Percentiles rank a stretch among this genome's conserved stretches.
phyloP scores from a whole-genome alignment of 1,140 invertebrate species.

The Lucilia sericata region DNA sequence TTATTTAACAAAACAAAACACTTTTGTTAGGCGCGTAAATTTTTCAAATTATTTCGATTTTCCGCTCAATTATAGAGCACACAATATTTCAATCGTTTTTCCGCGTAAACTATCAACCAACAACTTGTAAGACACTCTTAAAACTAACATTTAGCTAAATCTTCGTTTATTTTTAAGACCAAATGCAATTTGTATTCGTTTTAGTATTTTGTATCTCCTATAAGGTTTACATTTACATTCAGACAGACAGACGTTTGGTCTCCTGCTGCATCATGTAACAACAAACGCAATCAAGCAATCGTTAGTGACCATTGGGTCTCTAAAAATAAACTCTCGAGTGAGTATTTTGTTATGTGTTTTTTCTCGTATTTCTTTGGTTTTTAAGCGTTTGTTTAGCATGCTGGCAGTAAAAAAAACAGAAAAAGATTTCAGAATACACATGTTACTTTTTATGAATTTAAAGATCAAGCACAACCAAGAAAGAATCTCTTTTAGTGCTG shows the following conservation, averaged over 20 bases:
- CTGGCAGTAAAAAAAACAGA: neutral
- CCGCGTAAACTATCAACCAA: neutral
- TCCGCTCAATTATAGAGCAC: neutral
- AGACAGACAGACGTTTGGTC: neutral
- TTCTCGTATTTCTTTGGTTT: neutral
- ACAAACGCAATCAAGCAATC: neutral
- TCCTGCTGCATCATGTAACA: conserved; percentile 15
- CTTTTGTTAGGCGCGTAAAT: neutral
- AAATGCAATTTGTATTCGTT: neutral
- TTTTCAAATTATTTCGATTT: neutral
- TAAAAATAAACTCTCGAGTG: conserved; percentile 3
- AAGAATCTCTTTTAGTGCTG: conserved; percentile 1
- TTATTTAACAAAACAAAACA: neutral
- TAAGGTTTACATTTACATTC: neutral
- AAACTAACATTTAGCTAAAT: conserved; percentile 13
- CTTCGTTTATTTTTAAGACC: neutral
- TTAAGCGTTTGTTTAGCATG: neutral
- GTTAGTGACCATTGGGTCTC: neutral
- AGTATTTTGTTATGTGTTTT: neutral
- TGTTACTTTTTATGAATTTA: neutral
- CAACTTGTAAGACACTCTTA: conserved; percentile 1
- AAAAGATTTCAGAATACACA: neutral
- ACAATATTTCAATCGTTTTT: neutral
- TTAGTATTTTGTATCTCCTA: neutral
- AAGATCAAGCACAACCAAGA: neutral